Evolutionary conservation across 2,113 vertebrate genomes (phyloP), one percentile per base, ranked within the genome.

Genomic region (Leuciscus idus): DNA sequence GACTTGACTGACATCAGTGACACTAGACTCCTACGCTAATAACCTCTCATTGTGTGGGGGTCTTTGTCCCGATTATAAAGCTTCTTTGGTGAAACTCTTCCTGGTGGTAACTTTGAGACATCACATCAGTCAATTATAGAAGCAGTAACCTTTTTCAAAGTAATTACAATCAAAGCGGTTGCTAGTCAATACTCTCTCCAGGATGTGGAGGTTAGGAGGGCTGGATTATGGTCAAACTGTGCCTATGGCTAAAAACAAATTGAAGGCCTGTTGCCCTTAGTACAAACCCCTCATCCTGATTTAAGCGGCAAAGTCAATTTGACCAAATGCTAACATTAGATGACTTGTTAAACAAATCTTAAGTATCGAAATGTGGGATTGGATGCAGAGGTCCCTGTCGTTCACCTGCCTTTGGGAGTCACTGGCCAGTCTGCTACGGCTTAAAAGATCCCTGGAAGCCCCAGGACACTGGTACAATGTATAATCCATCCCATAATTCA

Each of bases 1-100:
- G 68, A 66, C 33, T 79, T 95, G 94, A 95, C 89, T 93, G 94
- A 94, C 94, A 94, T 79, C 90, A 89, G 89, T 90, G 88, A 93
- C 84, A 88, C 93, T 88, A 93, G 89, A 93, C 84, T 91, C 87
- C 92, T 39, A 88, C 90, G 91, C 89, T 93, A 95, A 95, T 95
- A 94, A 94, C 90, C 91, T 84, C 75, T 90, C 84, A 91, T 93
- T 94, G 77, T 92, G 91, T 39, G 33, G 17, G 30, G 70, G 8
- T 52, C 91, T 90, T 92, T 92, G 90, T 85, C 89, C 90, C 17
- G 10, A 55, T 30, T 73, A n/a, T 43, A 36, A 46, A 90, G 50
- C 92, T 91, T 78, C 89, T 92, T 92, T 90, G 90, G 21, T 6
- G 7, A 9, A 61, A 7, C 70, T 61, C 70, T 62, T 73, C 43